These are phyloP conservation scores for Nebria ingens DNA, from an alignment of 1,140 invertebrate genomes.

Conservation along the genomic window DNA sequence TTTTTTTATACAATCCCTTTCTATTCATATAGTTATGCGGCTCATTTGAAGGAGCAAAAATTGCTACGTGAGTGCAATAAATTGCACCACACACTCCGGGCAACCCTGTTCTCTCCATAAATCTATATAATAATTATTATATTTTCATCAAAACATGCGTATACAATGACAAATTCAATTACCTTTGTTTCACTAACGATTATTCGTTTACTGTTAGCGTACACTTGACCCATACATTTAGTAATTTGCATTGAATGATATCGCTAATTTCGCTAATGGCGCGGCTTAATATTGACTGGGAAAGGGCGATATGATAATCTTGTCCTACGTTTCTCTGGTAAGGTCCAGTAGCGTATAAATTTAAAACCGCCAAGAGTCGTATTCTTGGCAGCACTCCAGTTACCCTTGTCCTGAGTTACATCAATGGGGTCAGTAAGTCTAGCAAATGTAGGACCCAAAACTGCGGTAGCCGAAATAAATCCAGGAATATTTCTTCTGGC, in stretches of 20 bases:
- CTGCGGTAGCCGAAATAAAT: not conserved
- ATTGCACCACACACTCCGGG: not conserved
- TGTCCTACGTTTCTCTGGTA: not conserved
- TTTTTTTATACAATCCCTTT: not conserved
- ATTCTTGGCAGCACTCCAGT: not conserved
- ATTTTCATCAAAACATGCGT: not conserved
- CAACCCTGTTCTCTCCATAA: not conserved
- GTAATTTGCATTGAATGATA: not conserved
- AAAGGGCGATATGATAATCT: not conserved
- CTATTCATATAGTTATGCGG: not conserved
- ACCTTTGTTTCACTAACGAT: not conserved
- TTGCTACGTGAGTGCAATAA: not conserved
- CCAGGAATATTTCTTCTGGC: not conserved
- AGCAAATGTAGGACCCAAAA: not conserved
- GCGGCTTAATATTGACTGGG: not conserved
- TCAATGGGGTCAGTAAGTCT: not conserved
- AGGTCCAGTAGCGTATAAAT: not conserved
- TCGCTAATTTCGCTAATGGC: not conserved
- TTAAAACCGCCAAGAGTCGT: not conserved
- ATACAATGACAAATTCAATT: not conserved
- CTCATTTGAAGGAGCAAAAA: too few relatives aligned
- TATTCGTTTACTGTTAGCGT: not conserved
- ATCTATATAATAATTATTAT: not conserved
- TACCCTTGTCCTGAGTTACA: not conserved
- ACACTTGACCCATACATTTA: not conserved